Evolutionary conservation across 1,140 invertebrate species (phyloP), one percentile per base, ranked within the genome.

Genomic region (Apis cerana): DNA sequence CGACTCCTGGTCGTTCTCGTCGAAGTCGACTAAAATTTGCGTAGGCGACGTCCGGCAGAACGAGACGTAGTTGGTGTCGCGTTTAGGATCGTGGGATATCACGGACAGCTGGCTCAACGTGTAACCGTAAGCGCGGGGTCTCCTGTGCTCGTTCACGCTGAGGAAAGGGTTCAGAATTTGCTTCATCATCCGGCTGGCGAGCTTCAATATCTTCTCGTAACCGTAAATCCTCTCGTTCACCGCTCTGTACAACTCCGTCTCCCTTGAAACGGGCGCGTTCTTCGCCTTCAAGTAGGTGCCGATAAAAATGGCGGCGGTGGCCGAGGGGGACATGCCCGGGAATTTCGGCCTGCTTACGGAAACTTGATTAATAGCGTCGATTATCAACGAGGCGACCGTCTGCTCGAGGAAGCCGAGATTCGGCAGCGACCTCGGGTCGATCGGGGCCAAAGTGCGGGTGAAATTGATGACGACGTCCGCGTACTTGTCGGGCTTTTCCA

Each of bases 351-450:
- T 91, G 33, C 91, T n/a, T 7, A 91, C 92, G 75, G 93, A 93
- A 0, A 94, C 91, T 48, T 92, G 90, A 75, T 93, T 95, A 48
- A 95, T 92, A 5, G 94, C 95, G 65, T 94, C 88, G 7, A 95
- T 93, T 15, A 96, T 85, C 17, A 94, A 85, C 68, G 91, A 93
- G 0, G 92, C 94, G 0, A 95, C 85, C n/a, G 93, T 95, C 90
- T 96, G 95, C 81, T 96, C 95, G 13, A 96, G 85, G 88, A 95
- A 95, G 5, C 95, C 95, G 15, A 95, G 77, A 76, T 94, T 87
- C 1, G 96, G 95, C 54, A 96, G 85, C 58, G 91, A 89, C 17
- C 92, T 92, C 27, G 95, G 85, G 56, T 90, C 86, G 23, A 95
- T 72, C 33, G 92, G 75, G 0, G 93, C 91, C n/a, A 95, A 93